Conservation (phyloP, 2,113 vertebrate species). For the Globicephala melas region DNA sequence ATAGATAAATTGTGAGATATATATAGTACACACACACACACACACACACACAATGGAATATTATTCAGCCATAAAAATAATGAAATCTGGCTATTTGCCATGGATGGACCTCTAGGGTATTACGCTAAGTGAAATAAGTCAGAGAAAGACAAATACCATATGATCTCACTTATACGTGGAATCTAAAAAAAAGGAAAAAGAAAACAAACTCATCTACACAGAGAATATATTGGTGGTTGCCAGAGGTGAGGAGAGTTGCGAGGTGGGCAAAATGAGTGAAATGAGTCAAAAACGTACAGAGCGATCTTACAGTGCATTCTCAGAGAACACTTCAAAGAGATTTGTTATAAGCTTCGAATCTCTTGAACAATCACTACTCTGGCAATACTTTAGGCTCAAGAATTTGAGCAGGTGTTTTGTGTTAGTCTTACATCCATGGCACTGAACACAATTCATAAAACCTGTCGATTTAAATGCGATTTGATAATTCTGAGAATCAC, state of each 20-base stretch:
- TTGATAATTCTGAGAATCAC: neutral
- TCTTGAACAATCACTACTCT: neutral
- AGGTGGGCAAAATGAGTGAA: no score
- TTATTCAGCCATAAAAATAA: neutral
- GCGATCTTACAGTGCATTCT: conserved; percentile 51
- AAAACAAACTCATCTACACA: neutral
- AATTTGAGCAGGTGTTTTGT: conserved; percentile 48
- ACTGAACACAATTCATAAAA: neutral
- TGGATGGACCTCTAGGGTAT: neutral
- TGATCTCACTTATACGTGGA: neutral
- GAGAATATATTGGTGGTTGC: no score
- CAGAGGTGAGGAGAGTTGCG: neutral
- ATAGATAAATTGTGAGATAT: neutral
- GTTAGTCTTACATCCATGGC: conserved; percentile 20
- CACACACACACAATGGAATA: neutral
- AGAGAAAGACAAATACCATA: neutral
- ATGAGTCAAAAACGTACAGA: neutral
- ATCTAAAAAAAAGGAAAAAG: neutral
- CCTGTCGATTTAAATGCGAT: neutral
- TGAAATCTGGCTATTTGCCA: neutral
- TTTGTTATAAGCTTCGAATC: conserved; percentile 53
- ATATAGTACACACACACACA: neutral
- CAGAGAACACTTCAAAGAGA: conserved; percentile 54
- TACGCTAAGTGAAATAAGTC: neutral
- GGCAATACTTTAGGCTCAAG: neutral